Evolutionary conservation across 2,797 vertebrate species (phyloP).

Genomic region (Naso thynnoides): DNA sequence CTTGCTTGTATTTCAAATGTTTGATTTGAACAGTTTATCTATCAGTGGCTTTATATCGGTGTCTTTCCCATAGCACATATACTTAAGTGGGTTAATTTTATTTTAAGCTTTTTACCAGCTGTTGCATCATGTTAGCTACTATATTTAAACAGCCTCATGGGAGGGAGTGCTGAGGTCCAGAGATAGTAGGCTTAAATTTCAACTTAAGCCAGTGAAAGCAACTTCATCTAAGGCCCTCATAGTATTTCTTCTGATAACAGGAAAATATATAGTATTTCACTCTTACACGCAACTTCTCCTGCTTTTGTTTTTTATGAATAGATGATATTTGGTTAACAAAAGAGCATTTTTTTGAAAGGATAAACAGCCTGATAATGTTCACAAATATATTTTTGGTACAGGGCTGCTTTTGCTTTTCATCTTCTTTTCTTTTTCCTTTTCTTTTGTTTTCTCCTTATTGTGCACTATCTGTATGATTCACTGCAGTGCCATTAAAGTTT

Average conservation of each 20-base stretch:
- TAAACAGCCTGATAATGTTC: conserved; percentile 50
- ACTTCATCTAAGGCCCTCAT: conserved; percentile 25
- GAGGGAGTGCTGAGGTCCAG: conserved; percentile 60
- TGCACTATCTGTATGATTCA: conserved; percentile 88
- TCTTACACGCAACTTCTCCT: conserved; percentile 34
- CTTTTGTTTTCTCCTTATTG: conserved; percentile 84
- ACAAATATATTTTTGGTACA: conserved; percentile 68
- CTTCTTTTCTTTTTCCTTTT: conserved; percentile 69
- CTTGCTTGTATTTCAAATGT: conserved; percentile 31
- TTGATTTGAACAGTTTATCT: conserved; percentile 27
- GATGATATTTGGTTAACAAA: conserved; percentile 35
- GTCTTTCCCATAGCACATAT: conserved; percentile 41
- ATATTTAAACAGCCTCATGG: conserved; percentile 76
- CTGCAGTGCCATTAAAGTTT: conserved; percentile 92
- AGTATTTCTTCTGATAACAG: conserved; percentile 31
- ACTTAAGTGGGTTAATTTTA: conserved; percentile 67
- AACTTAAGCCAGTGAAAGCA: conserved; percentile 53
- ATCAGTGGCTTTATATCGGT: conserved; percentile 43
- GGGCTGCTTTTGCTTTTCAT: conserved; percentile 74
- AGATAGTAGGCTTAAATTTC: conserved; percentile 72
- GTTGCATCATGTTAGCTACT: conserved; percentile 80
- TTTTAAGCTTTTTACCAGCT: conserved; percentile 79
- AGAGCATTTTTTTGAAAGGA: conserved; percentile 32
- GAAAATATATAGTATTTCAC: conserved; percentile 27
- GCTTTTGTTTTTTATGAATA: conserved; percentile 55